Conservation (phyloP, 2,113 vertebrate genomes). For the Tringa solitaria region DNA sequence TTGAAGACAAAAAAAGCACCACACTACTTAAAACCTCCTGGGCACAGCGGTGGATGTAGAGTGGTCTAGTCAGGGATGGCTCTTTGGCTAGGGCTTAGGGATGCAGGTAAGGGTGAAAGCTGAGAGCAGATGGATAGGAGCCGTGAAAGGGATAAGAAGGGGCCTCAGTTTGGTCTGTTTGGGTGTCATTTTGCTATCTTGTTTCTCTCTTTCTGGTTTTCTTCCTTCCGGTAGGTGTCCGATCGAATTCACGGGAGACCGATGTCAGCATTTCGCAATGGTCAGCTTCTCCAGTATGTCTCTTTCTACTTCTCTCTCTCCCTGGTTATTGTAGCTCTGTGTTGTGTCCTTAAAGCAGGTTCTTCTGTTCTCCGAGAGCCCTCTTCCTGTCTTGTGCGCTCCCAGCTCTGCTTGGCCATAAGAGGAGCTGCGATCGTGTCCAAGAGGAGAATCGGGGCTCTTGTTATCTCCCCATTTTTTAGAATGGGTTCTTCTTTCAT, state of each 20-base stretch:
- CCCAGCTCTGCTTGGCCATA: constrained; percentile 13
- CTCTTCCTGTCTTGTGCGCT: background rate
- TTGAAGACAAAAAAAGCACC: constrained; percentile 82
- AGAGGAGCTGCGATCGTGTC: constrained; percentile 25
- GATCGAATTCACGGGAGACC: constrained; percentile 99
- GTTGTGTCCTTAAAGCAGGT: constrained; percentile 54
- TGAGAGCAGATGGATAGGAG: constrained; percentile 62
- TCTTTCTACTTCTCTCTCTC: constrained; percentile 89
- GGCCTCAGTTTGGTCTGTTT: constrained; percentile 69
- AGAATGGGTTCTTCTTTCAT: constrained; percentile 6
- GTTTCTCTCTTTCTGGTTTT: constrained; percentile 84
- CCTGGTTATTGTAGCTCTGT: constrained; percentile 71
- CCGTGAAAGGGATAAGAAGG: constrained; percentile 69
- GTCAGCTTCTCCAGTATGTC: constrained; percentile 99
- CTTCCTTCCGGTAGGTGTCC: constrained; percentile 96
- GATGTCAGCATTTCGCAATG: constrained; percentile 99
- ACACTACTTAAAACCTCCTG: constrained; percentile 76
- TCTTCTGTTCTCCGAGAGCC: constrained; percentile 56
- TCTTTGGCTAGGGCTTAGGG: constrained; percentile 79
- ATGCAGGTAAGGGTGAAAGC: constrained; percentile 78
- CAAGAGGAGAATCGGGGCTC: constrained; percentile 10
- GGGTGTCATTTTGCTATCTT: constrained; percentile 82
- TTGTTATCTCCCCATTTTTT: background rate
- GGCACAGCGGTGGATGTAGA: constrained; percentile 76
- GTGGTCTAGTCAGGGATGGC: constrained; percentile 75